Evolutionary conservation across 92 coral and sea anemone genomes (phyloP).

Genomic region (Epizoanthus ramosus): DNA sequence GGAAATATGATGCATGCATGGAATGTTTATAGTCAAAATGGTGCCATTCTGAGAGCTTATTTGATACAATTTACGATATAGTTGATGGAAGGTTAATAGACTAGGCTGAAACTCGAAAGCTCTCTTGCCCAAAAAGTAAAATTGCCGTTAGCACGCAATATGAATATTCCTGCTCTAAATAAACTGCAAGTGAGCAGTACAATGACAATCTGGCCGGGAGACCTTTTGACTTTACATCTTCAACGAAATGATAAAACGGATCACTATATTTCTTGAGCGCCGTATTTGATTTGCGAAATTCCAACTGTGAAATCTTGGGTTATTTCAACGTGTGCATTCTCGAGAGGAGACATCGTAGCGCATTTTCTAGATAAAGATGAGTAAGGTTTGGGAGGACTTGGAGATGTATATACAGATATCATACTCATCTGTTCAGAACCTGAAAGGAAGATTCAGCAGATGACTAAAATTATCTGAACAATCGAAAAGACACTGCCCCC

Average conservation of each 20-base stretch:
- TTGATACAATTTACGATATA: neutral
- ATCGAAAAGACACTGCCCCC: neutral
- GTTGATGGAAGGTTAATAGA: neutral
- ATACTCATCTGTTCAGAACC: too few relatives aligned
- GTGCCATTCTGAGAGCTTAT: slow-evolving; percentile 15
- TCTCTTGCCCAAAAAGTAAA: neutral
- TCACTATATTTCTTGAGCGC: slow-evolving; percentile 26
- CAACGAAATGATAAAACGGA: slow-evolving; percentile 14
- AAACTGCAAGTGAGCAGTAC: slow-evolving; percentile 5
- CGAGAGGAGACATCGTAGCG: neutral
- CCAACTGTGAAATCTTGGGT: slow-evolving; percentile 8
- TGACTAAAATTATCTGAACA: neutral
- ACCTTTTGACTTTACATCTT: slow-evolving; percentile 18
- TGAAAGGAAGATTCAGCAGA: neutral
- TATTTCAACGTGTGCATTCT: neutral
- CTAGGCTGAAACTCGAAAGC: neutral
- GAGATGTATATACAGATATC: neutral
- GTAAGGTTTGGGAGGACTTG: neutral
- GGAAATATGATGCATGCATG: slow-evolving; percentile 14
- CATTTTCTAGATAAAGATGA: slow-evolving; percentile 3
- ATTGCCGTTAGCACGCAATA: neutral
- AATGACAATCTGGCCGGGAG: neutral
- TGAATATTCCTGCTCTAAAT: neutral
- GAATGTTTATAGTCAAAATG: slow-evolving; percentile 38
- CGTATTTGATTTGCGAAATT: neutral